Evolutionary conservation across 2,113 vertebrate genomes (phyloP).

Genomic region (Aspidoscelis tigris): DNA sequence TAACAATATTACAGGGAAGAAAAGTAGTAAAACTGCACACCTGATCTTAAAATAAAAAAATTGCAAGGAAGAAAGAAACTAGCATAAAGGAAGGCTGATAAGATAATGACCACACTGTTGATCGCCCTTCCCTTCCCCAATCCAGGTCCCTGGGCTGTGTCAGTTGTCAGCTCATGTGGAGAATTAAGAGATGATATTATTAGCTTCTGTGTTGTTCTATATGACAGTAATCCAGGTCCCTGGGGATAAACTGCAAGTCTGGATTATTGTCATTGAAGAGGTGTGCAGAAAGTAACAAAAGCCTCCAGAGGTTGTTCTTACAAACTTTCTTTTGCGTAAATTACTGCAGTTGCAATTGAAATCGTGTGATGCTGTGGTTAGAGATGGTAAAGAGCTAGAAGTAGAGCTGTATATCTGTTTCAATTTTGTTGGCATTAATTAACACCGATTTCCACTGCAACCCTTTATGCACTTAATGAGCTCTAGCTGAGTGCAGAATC

Average conservation of each 20-base stretch:
- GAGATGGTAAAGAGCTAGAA: not conserved
- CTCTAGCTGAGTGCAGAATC: not conserved
- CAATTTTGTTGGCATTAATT: not conserved
- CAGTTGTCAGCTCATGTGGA: constrained; percentile 26
- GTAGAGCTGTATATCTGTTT: not conserved
- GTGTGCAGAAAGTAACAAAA: not conserved
- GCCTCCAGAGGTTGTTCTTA: constrained; percentile 40
- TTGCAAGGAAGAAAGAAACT: not conserved
- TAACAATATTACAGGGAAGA: too few species aligned
- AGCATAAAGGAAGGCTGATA: not conserved
- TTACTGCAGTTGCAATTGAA: constrained; percentile 39
- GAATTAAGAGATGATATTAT: constrained; percentile 52
- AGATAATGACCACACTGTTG: constrained; percentile 7
- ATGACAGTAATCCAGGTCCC: constrained; percentile 44
- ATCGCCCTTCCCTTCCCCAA: not conserved
- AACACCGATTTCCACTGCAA: not conserved
- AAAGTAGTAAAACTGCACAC: too few species aligned
- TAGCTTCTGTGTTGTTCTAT: constrained; percentile 45
- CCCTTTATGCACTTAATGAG: not conserved
- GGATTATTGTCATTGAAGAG: constrained; percentile 55
- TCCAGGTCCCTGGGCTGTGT: constrained; percentile 14
- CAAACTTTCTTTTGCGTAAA: constrained; percentile 41
- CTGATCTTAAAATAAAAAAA: constrained; percentile 6
- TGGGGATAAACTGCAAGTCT: constrained; percentile 44
- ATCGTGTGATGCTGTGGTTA: constrained; percentile 8